Conservation (phyloP, 2,113 vertebrate genomes). For the Archocentrus centrarchus region DNA sequence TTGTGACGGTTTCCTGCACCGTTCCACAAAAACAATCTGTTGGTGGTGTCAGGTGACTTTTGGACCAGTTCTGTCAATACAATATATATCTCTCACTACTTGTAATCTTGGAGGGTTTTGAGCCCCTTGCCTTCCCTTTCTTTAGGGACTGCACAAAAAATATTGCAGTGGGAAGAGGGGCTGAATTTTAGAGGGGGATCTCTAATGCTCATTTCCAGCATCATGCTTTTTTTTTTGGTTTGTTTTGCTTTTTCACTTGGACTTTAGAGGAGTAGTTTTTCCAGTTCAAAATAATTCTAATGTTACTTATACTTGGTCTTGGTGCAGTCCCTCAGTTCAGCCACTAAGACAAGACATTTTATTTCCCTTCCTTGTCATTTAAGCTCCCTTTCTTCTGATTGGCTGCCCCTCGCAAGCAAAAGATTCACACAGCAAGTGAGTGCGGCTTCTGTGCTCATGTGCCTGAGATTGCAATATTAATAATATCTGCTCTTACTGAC, state of each 20-base stretch:
- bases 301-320: background rate
- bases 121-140: background rate
- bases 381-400: background rate
- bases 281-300: background rate
- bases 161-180: background rate
- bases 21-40: background rate
- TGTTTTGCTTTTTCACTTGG: background rate
- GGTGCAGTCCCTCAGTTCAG: background rate
- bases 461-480: background rate
- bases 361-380: background rate
- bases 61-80: background rate
- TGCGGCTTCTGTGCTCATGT: background rate
- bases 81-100: background rate
- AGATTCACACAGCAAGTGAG: background rate
- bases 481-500: background rate
- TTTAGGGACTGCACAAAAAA: background rate
- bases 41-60: background rate
- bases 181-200: background rate
- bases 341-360: background rate
- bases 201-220: background rate
- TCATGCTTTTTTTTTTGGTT: background rate
- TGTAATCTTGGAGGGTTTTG: background rate
- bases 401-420: background rate
- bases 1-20: slow-evolving; percentile 25
- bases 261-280: background rate